Evolutionary conservation across 2,888 invertebrate species (phyloP).

Genomic region (Phytoseiulus persimilis): DNA sequence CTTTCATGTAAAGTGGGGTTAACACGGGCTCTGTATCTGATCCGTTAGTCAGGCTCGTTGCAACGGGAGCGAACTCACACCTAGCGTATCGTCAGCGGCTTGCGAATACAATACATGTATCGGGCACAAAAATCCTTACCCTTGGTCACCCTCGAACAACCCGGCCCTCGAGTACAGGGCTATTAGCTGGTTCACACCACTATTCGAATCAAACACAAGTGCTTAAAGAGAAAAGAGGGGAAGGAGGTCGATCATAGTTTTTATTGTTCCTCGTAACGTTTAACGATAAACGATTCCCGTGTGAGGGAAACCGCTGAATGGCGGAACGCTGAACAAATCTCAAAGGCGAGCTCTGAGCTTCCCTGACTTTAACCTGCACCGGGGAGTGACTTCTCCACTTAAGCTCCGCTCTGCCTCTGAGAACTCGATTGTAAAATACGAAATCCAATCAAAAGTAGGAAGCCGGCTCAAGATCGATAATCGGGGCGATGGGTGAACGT

Average conservation of each 20-base stretch:
- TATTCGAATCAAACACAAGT: too few species aligned
- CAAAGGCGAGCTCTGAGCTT: not conserved
- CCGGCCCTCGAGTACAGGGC: too few species aligned
- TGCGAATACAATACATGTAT: too few species aligned
- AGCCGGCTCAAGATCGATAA: not conserved
- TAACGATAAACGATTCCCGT: not conserved
- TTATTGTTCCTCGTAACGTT: not conserved
- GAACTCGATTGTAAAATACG: not conserved
- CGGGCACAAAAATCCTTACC: too few species aligned
- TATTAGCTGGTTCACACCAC: too few species aligned
- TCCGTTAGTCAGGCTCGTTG: too few species aligned
- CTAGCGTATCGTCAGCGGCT: too few species aligned
- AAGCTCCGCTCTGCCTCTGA: not conserved
- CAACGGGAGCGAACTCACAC: too few species aligned
- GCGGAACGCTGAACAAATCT: not conserved
- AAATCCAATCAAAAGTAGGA: not conserved
- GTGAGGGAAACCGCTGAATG: not conserved
- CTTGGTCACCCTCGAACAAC: too few species aligned
- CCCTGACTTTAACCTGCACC: too few species aligned
- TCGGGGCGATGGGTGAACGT: not conserved
- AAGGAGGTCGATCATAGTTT: not conserved
- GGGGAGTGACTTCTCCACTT: not conserved
- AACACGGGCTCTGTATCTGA: too few species aligned
- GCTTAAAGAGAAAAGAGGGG: not conserved
- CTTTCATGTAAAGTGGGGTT: too few species aligned